A percentile compares a stretch with the other conserved stretches of the same genome.
Evolutionary conservation across 2,113 vertebrate genomes (phyloP).

Genomic region (Ondatra zibethicus): DNA sequence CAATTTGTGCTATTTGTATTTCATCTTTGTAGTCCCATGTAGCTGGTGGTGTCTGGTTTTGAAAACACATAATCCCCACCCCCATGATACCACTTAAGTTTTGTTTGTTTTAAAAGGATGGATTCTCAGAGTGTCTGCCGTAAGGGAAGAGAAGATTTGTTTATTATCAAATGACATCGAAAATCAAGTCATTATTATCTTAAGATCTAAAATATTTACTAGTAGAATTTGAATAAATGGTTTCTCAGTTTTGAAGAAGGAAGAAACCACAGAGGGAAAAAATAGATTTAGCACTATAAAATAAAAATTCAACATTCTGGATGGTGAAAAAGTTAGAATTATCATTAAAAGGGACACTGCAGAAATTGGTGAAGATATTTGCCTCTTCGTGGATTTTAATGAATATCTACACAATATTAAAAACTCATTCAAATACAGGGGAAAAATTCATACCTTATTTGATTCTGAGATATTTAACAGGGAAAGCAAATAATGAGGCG

Average conservation of each 20-base stretch:
- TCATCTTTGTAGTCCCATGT: background rate
- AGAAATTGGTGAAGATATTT: constrained; percentile 33
- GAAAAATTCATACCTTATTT: constrained; percentile 58
- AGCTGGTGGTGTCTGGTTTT: background rate
- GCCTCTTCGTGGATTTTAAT: constrained; percentile 52
- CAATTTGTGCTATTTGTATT: constrained; percentile 1
- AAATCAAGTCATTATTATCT: constrained; percentile 6
- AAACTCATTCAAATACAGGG: constrained; percentile 38
- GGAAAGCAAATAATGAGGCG: constrained; percentile 52
- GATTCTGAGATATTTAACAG: constrained; percentile 54
- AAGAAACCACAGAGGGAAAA: constrained; percentile 28
- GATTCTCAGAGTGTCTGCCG: background rate
- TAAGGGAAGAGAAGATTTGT: background rate
- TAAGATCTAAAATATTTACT: constrained; percentile 49
- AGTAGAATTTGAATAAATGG: background rate
- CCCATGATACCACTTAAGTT: background rate
- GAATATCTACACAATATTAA: constrained; percentile 19
- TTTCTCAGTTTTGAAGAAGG: constrained; percentile 55
- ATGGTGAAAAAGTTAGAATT: constrained; percentile 61
- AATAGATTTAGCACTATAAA: constrained; percentile 30
- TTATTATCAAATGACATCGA: background rate
- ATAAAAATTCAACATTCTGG: constrained; percentile 26
- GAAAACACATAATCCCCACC: background rate
- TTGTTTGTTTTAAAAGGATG: background rate
- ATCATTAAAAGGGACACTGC: background rate